phyloP scores from a whole-genome alignment of 2,888 invertebrate genomes.

The Desoria tigrina region DNA sequence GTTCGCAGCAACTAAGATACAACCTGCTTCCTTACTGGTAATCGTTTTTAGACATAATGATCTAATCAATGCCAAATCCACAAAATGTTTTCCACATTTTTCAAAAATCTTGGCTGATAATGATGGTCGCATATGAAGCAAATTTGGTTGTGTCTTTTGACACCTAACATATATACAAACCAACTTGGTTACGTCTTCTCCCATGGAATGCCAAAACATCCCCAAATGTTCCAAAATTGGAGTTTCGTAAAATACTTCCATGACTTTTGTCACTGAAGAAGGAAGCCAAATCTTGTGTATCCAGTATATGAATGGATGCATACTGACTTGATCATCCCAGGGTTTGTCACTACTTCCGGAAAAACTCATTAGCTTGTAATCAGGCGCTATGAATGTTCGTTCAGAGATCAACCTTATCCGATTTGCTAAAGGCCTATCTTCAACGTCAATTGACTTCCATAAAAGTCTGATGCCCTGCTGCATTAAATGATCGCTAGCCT shows the following conservation, averaged over 20 bases:
- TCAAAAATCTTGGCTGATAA: slow-evolving; percentile 16
- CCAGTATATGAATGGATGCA: slow-evolving; percentile 19
- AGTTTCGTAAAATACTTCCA: slow-evolving; percentile 26
- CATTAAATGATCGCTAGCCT: slow-evolving; percentile 25
- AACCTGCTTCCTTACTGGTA: slow-evolving; percentile 20
- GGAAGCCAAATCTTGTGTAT: slow-evolving; percentile 40
- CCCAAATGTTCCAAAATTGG: slow-evolving; percentile 37
- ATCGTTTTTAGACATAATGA: slow-evolving; percentile 27
- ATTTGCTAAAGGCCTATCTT: background rate
- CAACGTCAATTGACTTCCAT: background rate
- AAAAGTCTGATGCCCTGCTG: slow-evolving; percentile 19
- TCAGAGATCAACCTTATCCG: slow-evolving; percentile 16
- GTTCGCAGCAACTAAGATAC: slow-evolving; percentile 22
- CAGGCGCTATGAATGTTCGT: background rate
- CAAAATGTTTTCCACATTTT: slow-evolving; percentile 24
- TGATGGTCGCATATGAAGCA: slow-evolving; percentile 17
- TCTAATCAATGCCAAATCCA: slow-evolving; percentile 24
- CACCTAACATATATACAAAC: slow-evolving; percentile 34
- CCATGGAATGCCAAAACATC: slow-evolving; percentile 32
- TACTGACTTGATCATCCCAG: slow-evolving; percentile 40
- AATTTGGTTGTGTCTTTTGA: slow-evolving; percentile 18
- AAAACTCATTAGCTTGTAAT: slow-evolving; percentile 26
- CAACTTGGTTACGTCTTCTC: slow-evolving; percentile 25
- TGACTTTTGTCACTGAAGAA: background rate
- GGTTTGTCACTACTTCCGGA: slow-evolving; percentile 24